Percentiles rank a stretch among this genome's conserved stretches.
Evolutionary conservation across 2,888 invertebrate species (phyloP).

Genomic region (Girardia tigrina): DNA sequence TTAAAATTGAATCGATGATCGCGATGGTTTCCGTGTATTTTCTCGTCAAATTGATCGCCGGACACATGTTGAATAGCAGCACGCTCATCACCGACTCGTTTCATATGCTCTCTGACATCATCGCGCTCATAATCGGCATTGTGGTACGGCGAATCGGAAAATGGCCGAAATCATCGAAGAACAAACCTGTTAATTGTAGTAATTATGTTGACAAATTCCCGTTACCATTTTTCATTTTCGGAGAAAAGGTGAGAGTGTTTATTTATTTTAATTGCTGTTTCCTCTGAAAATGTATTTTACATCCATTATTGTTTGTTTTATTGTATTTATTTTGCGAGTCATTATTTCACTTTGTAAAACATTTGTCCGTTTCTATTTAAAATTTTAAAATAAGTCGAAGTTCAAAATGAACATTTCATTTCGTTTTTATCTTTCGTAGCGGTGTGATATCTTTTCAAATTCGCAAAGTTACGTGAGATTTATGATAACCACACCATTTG

Average conservation of each 20-base stretch:
- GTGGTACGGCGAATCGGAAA: constrained; percentile 65
- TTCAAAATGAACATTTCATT: no score
- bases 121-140: constrained; percentile 84
- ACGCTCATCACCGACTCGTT: constrained; percentile 90
- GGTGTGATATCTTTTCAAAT: no score
- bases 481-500: no score
- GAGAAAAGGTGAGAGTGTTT: constrained; percentile 63
- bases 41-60: constrained; percentile 83
- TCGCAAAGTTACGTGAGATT: no score
- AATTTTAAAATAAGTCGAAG: no score
- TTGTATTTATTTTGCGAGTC: no score
- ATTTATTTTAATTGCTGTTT: not conserved
- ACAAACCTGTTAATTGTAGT: constrained; percentile 71
- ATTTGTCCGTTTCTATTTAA: no score
- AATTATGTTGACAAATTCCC: constrained; percentile 62
- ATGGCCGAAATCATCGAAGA: constrained; percentile 58
- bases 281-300: no score
- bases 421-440: no score
- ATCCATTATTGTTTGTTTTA: no score
- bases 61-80: constrained; percentile 90
- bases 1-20: constrained; percentile 59
- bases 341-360: no score
- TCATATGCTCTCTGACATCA: constrained; percentile 93
- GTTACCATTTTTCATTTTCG: constrained; percentile 88
- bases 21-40: constrained; percentile 79